Evolutionary conservation across 2,888 invertebrate genomes (phyloP), one percentile per base, ranked within the genome.

Genomic region (Noctua janthina): DNA sequence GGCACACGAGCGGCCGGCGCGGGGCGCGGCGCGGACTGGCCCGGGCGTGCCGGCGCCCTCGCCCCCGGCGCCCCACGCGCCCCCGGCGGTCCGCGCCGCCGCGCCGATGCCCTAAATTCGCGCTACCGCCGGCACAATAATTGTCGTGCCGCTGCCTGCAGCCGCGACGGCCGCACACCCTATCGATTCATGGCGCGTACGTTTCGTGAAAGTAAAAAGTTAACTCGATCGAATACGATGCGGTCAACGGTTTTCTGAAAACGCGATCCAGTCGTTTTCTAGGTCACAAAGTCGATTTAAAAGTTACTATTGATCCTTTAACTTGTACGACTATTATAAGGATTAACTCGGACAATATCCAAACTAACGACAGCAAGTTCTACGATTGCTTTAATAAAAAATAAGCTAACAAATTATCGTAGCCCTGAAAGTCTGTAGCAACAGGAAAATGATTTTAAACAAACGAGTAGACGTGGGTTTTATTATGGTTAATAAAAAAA

Each of bases 81-180:
- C 59, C 67, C 78, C 80, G 89, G 89, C 82, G 76, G 83, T 82
- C 88, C 91, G 92, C 91, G 91, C 92, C 93, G 93, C 92, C 94
- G 93, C 95, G 93, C 92, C 94, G 91, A 92, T 96, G 96, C 95
- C 96, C 96, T 96, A 96, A 94, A 96, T 96, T 94, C 95, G 93
- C 96, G 93, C 94, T 93, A 93, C 93, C 93, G 90, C 95, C 89
- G 93, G 92, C 95, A 95, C 95, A 94, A 94, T 95, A 95, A 96
- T 94, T 94, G 95, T 94, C 94, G 95, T 93, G 93, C 93, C 91
- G 93, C 95, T 93, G 95, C 95, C 95, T 95, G 95, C 96, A 94
- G 93, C 95, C 94, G 92, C 94, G 93, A 89, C 94, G 94, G 93
- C 94, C 95, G 94, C 93, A 94, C 94, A 90, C 90, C 93, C 93